Evolutionary conservation across 2,888 invertebrate species (phyloP).

Genomic region (Eristalis arbustorum): DNA sequence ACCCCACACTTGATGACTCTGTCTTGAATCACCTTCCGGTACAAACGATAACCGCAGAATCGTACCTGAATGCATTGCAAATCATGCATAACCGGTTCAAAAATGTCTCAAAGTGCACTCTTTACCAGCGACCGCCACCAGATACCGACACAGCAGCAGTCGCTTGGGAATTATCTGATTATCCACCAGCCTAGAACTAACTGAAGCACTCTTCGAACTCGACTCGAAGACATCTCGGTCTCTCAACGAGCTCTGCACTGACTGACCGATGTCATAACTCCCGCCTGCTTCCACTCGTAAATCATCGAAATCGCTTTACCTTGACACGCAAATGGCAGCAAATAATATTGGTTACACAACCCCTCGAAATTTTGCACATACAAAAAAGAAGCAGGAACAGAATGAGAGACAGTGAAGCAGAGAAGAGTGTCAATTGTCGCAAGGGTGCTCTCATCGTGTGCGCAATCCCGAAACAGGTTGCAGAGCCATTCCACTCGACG

Average conservation of each 20-base stretch:
- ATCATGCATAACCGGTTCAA: not conserved
- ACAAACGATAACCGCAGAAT: not conserved
- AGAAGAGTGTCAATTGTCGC: not conserved
- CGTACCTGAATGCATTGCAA: not conserved
- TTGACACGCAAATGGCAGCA: not conserved
- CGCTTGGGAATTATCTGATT: too few relatives aligned
- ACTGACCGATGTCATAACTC: not conserved
- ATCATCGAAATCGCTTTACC: not conserved
- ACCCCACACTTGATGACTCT: not conserved
- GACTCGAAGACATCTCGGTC: not conserved
- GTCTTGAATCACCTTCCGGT: not conserved
- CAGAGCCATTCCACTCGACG: not conserved
- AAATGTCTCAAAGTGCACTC: not conserved
- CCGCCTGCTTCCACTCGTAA: not conserved
- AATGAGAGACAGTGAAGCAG: not conserved
- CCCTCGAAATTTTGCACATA: not conserved
- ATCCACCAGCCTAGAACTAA: not conserved
- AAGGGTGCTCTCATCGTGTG: not conserved
- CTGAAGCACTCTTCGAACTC: not conserved
- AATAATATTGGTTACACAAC: not conserved
- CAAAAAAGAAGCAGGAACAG: not conserved
- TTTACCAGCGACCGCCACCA: not conserved
- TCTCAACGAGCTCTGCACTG: not conserved
- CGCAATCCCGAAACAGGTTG: not conserved
- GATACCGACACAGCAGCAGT: not conserved